Evolutionary conservation across 2,888 invertebrate species (phyloP).

Genomic region (Eurytoma adleriae): DNA sequence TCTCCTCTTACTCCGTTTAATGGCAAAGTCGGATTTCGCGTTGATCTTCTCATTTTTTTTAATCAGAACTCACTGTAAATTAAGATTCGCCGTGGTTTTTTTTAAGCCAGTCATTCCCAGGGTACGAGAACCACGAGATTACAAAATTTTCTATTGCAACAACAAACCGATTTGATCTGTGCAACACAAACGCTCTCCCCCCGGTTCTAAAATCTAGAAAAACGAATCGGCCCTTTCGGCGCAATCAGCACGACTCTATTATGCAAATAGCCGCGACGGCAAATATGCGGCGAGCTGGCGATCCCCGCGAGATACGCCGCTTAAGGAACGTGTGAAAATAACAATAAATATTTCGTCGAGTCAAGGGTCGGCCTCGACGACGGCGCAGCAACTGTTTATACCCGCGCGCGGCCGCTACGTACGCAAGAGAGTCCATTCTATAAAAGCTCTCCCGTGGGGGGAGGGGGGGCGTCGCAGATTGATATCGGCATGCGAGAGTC

Average conservation of each 20-base stretch:
- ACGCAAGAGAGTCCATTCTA: conserved; percentile 19
- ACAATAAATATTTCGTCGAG: conserved; percentile 34
- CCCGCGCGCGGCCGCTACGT: not conserved
- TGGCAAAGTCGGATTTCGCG: conserved; percentile 12
- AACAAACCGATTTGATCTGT: too few relatives aligned
- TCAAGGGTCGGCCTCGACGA: not conserved
- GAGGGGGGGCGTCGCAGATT: conserved; percentile 31
- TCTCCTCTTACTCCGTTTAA: not conserved
- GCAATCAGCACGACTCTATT: not conserved
- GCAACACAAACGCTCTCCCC: too few relatives aligned
- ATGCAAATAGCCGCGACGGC: conserved; percentile 5
- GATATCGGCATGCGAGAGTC: conserved; percentile 44
- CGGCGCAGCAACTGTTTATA: conserved; percentile 5
- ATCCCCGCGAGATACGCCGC: too few relatives aligned
- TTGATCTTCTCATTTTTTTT: too few relatives aligned
- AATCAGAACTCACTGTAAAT: too few relatives aligned
- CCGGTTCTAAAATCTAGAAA: too few relatives aligned
- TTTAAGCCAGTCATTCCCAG: too few relatives aligned
- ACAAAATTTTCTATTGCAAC: too few relatives aligned
- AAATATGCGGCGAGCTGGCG: too few relatives aligned
- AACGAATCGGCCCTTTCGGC: not conserved
- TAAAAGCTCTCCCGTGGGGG: not conserved
- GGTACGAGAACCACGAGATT: too few relatives aligned
- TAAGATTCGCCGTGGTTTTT: too few relatives aligned
- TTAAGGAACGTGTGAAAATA: conserved; percentile 11